Evolutionary conservation across 2,797 vertebrate species (phyloP).

Genomic region (Poliocrania exsul): DNA sequence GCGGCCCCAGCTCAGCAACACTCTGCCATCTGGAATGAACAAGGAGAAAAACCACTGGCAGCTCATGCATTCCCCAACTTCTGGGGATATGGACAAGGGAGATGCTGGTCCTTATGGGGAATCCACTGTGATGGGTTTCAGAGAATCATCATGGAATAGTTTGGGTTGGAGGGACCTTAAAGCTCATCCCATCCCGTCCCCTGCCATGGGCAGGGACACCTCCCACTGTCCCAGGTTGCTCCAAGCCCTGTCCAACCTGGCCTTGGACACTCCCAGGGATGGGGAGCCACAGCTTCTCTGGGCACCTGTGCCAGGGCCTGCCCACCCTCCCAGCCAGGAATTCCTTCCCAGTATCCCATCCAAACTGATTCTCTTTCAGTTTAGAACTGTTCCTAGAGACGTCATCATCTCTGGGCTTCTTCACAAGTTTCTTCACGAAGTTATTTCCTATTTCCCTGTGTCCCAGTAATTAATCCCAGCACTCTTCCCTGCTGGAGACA

Average conservation of each 20-base stretch:
- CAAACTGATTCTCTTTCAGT: not conserved
- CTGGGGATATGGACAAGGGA: not conserved
- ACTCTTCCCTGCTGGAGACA: not conserved
- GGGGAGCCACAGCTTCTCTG: not conserved
- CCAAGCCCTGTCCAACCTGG: not conserved
- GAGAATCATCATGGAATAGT: not conserved
- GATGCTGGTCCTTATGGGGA: accelerated
- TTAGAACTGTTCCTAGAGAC: not conserved
- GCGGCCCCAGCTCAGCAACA: not conserved
- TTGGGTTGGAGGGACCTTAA: not conserved
- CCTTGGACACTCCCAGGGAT: not conserved
- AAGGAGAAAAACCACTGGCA: not conserved
- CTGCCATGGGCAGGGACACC: not conserved
- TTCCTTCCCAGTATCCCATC: not conserved
- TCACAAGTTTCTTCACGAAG: not conserved
- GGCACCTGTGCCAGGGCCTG: not conserved
- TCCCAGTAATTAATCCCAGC: not conserved
- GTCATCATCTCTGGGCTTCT: not conserved
- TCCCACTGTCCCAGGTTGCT: not conserved
- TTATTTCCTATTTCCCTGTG: not conserved
- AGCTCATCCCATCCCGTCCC: accelerated
- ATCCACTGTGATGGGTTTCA: not conserved
- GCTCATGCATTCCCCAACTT: not conserved
- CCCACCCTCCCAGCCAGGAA: not conserved
- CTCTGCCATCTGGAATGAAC: not conserved